Base-by-base conservation (phyloP, 2,797 vertebrate genomes). In the Paramormyrops hopkinsi region DNA sequence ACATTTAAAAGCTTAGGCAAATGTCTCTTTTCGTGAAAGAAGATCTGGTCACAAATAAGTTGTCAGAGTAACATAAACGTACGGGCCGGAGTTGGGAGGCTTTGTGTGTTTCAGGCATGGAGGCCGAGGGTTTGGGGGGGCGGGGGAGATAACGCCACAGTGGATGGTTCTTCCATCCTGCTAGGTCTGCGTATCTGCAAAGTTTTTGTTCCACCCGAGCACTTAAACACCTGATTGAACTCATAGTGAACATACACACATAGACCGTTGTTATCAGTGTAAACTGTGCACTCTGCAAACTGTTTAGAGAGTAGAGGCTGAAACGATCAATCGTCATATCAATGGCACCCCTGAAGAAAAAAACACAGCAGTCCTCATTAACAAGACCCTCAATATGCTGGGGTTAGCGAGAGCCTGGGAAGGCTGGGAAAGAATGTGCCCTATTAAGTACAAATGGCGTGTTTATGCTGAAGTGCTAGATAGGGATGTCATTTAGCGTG, bases 51-150 rank as follows among this genome's bases (percentile, higher is more conserved):
- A 59, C 33, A 44, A 87, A 87, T 53, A 88, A 88, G 56, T 88
- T 65, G 56, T 65, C 86, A 65, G 37, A 65, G 54, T 88, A 65
- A 44, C 44, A 25, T 48, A 65, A 88, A 88, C 86, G 54, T 29
- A 22, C 2, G 50, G 53, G 22, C 5, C 46, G 37, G 8, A 7
- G 54, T 25, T 87, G 54, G 56, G 4, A 37, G 50, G 54, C 37
- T 25, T 54, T 12, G 12, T 44, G 14, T 59, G 33, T 87, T 62
- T 62, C 86, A 25, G 33, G n/a, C 50, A 37, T n/a, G 29, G 41
- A 48, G 82, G 17, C 33, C 1, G 65, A 37, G 65, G 65, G 65
- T 22, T 2, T 14, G 25, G 65, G 0, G n/a, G n/a, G 59, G 25
- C 4, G 3, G 7, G 1, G 29, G 6, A 84, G 46, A 84, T 56